phyloP scores from a whole-genome alignment of 2,888 invertebrate genomes.

The Nomada lathburiana region DNA sequence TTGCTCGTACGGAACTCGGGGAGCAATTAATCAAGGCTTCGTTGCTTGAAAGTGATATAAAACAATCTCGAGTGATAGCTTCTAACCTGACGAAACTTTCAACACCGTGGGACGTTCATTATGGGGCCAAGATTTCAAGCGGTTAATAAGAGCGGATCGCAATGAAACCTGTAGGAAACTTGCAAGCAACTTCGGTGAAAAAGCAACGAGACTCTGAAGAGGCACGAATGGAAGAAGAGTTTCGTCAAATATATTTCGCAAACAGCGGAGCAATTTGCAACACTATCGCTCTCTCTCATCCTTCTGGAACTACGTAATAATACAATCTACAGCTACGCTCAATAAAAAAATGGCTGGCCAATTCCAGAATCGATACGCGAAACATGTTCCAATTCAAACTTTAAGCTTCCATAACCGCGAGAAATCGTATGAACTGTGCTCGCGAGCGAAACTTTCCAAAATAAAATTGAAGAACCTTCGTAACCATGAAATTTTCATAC shows the following conservation, averaged over 20 bases:
- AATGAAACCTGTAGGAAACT: slow-evolving; percentile 17
- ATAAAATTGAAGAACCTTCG: slow-evolving; percentile 25
- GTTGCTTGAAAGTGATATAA: neutral
- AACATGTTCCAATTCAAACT: slow-evolving; percentile 30
- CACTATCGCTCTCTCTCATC: neutral
- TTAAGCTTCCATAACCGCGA: slow-evolving; percentile 5
- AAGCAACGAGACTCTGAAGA: too few species aligned
- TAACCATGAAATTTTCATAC: slow-evolving; percentile 30
- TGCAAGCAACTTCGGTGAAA: slow-evolving; percentile 3
- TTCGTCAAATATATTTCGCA: too few species aligned
- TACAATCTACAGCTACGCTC: neutral
- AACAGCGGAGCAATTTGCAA: neutral
- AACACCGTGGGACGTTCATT: slow-evolving; percentile 21
- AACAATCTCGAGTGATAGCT: neutral
- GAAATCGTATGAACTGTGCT: slow-evolving; percentile 21
- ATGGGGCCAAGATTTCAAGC: slow-evolving; percentile 5
- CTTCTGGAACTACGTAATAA: neutral
- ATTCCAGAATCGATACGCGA: slow-evolving; percentile 4
- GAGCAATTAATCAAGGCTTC: slow-evolving; percentile 22
- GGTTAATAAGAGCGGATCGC: slow-evolving; percentile 35
- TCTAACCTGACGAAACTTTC: neutral
- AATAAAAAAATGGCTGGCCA: slow-evolving; percentile 13
- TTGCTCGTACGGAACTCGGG: neutral
- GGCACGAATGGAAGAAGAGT: too few species aligned
- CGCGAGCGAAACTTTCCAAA: slow-evolving; percentile 7